These are phyloP conservation scores for Cydia fagiglandana DNA, from an alignment of 1,140 invertebrate species.

Conservation along the genomic window DNA sequence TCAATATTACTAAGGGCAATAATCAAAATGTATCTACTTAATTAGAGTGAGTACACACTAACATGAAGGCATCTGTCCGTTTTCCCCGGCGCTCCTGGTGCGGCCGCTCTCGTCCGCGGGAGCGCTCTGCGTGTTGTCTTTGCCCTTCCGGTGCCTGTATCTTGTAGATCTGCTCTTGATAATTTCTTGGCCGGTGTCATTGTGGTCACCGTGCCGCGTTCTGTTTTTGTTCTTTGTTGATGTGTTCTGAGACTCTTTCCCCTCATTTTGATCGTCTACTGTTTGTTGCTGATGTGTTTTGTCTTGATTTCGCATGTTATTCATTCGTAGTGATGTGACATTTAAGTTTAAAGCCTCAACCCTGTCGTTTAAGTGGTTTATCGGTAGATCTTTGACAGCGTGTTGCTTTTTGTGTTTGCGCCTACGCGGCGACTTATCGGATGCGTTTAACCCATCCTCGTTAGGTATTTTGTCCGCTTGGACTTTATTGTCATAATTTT, in stretches of 20 bases:
- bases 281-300: neutral
- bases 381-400: neutral
- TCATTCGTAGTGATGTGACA: neutral
- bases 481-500: neutral
- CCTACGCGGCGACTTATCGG: neutral
- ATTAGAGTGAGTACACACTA: neutral
- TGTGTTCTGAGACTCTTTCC: neutral
- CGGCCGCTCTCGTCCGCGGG: neutral
- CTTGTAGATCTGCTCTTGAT: neutral
- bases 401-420: neutral
- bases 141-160: neutral
- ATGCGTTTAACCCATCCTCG: neutral
- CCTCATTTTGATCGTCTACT: neutral
- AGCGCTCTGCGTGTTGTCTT: neutral
- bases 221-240: neutral
- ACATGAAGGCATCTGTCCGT: neutral
- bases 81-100: neutral
- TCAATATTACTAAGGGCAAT: neutral
- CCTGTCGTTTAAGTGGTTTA: neutral
- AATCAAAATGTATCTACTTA: neutral
- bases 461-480: neutral
- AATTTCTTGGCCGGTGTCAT: neutral
- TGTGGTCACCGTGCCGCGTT: neutral
- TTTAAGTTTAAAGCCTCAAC: neutral
- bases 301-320: neutral